Percentiles rank a stretch among this genome's conserved stretches.
Conservation (phyloP, 2,888 invertebrate genomes). For the Eulithis prunata region DNA sequence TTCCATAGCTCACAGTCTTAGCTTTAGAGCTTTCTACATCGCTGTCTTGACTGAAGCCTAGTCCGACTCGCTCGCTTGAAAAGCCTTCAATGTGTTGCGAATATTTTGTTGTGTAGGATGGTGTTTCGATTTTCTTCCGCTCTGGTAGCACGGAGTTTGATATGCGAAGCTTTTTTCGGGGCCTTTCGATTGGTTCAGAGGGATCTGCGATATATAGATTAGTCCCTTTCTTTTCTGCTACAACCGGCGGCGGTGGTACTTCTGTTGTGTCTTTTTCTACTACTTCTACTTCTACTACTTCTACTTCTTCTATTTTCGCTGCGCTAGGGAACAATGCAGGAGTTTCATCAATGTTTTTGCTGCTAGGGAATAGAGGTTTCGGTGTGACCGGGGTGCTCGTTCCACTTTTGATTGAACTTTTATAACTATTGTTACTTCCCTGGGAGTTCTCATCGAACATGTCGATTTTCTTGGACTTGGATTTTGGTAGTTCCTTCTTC, state of each 20-base stretch:
- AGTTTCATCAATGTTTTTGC: constrained; percentile 52
- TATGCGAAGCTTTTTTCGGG: constrained; percentile 74
- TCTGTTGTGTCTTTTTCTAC: constrained; percentile 50
- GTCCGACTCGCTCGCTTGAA: constrained; percentile 74
- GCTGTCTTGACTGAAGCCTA: constrained; percentile 73
- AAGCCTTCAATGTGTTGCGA: constrained; percentile 75
- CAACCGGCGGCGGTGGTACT: constrained; percentile 33
- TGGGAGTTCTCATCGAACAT: constrained; percentile 50
- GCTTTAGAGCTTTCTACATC: constrained; percentile 59
- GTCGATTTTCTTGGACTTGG: constrained; percentile 57
- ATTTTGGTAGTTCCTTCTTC: constrained; percentile 71
- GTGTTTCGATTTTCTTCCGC: constrained; percentile 59
- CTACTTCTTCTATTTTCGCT: constrained; percentile 48
- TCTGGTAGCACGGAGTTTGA: constrained; percentile 74
- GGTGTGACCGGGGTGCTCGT: constrained; percentile 46
- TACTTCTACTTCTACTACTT: background rate
- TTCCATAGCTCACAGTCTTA: constrained; percentile 69
- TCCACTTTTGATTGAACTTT: constrained; percentile 58
- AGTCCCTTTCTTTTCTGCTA: constrained; percentile 63
- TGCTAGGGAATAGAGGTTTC: constrained; percentile 62
- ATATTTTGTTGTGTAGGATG: constrained; percentile 77
- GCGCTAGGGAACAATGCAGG: constrained; percentile 54
- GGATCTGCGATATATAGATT: constrained; percentile 68
- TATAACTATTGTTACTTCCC: constrained; percentile 49
- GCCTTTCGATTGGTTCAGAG: constrained; percentile 56